Evolutionary conservation across 2,888 invertebrate species (phyloP).

Genomic region (Eupelmus urozonus): DNA sequence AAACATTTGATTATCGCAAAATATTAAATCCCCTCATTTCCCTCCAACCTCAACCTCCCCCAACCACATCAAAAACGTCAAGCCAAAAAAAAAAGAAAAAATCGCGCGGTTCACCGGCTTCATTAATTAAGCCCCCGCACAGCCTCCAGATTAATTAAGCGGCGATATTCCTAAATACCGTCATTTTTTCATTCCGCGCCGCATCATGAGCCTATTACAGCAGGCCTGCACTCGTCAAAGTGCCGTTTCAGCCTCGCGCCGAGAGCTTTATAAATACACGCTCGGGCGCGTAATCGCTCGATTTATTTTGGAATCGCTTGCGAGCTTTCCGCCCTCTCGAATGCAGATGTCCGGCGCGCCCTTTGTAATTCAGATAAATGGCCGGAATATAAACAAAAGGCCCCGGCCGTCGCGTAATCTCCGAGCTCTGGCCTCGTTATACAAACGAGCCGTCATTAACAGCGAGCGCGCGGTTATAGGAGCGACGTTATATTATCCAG

Average conservation of each 20-base stretch:
- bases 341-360: constrained; percentile 43
- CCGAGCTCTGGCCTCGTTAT: background rate
- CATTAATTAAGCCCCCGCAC: too few relatives aligned
- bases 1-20: too few relatives aligned
- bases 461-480: background rate
- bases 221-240: too few relatives aligned
- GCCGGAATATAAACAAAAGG: constrained; percentile 29
- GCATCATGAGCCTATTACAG: background rate
- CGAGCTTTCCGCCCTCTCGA: constrained; percentile 3
- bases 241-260: too few relatives aligned
- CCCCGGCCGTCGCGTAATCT: constrained; percentile 20
- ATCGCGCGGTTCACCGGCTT: too few relatives aligned
- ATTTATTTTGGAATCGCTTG: constrained; percentile 38
- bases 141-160: too few relatives aligned
- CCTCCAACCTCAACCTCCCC: too few relatives aligned
- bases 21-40: too few relatives aligned
- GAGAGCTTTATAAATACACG: constrained; percentile 21
- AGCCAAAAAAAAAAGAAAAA: too few relatives aligned
- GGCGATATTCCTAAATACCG: too few relatives aligned
- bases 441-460: constrained; percentile 33
- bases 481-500: background rate
- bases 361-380: constrained; percentile 49
- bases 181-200: too few relatives aligned
- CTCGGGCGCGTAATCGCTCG: background rate
- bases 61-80: too few relatives aligned